Conservation (phyloP, 2,888 invertebrate species). For the Candidula unifasciata region DNA sequence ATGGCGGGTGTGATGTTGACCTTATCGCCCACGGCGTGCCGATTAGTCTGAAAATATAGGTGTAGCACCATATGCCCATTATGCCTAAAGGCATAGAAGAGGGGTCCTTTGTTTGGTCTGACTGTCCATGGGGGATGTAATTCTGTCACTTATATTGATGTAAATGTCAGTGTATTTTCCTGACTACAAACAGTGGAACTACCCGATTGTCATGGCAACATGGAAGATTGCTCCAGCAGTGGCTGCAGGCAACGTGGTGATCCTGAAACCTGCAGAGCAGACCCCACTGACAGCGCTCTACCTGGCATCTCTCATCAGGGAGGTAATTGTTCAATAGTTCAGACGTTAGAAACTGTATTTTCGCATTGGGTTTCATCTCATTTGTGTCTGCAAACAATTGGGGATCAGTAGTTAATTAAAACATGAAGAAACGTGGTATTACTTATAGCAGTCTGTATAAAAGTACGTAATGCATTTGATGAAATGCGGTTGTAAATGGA, state of each 20-base stretch:
- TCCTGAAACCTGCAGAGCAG: slow-evolving; percentile 96
- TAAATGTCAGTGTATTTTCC: too few species aligned
- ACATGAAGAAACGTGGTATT: background rate
- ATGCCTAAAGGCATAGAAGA: too few species aligned
- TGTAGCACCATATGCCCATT: too few species aligned
- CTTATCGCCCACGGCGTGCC: too few species aligned
- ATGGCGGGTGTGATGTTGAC: too few species aligned
- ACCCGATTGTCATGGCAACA: slow-evolving; percentile 90
- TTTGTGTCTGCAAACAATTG: background rate
- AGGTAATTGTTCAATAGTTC: slow-evolving; percentile 78
- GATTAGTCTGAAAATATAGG: too few species aligned
- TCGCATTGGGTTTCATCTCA: too few species aligned
- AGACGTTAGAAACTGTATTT: too few species aligned
- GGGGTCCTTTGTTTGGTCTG: too few species aligned
- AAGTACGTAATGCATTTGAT: background rate
- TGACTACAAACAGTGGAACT: slow-evolving; percentile 85
- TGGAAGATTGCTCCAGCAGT: slow-evolving; percentile 91
- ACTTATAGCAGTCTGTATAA: background rate
- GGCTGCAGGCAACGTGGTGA: slow-evolving; percentile 84
- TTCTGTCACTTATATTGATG: too few species aligned
- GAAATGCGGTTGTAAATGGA: too few species aligned
- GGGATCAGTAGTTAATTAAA: background rate
- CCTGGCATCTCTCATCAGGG: slow-evolving; percentile 87
- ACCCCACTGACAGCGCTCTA: slow-evolving; percentile 92
- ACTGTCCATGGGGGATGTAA: too few species aligned